Evolutionary conservation across 2,797 vertebrate species (phyloP).

Genomic region (Tokudaia tokunoshimensis): DNA sequence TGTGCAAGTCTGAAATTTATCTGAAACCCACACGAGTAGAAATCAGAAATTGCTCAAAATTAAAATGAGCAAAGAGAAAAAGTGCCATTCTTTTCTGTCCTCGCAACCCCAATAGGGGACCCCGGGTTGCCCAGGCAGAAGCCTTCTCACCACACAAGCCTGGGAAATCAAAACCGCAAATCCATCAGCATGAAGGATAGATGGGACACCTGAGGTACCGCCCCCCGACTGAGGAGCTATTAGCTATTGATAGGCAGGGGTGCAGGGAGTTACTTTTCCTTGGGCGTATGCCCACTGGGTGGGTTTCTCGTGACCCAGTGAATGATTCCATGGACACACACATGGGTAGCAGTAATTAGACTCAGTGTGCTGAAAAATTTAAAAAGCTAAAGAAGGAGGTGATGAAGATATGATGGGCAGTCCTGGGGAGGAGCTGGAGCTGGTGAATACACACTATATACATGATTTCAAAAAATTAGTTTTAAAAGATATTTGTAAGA

Average conservation of each 20-base stretch:
- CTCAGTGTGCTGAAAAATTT: background rate
- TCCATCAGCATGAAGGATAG: background rate
- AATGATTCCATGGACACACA: background rate
- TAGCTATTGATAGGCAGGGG: background rate
- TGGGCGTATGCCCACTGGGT: too few species aligned
- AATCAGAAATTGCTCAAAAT: conserved; percentile 11
- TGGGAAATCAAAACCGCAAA: background rate
- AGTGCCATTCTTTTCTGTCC: background rate
- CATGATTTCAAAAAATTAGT: background rate
- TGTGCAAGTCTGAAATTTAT: background rate
- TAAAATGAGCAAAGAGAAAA: background rate
- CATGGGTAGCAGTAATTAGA: background rate
- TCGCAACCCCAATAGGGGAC: background rate
- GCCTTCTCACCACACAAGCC: background rate
- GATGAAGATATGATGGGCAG: background rate
- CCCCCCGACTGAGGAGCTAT: background rate
- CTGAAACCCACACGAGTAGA: background rate
- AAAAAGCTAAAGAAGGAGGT: background rate
- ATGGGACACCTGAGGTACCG: background rate
- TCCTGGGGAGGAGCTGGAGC: background rate
- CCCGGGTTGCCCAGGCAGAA: background rate
- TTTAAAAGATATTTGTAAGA: background rate
- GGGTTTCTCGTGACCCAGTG: background rate
- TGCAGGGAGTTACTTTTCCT: background rate
- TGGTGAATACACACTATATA: background rate